phyloP scores from a whole-genome alignment of 2,888 invertebrate species.

The Erebia ligea region DNA sequence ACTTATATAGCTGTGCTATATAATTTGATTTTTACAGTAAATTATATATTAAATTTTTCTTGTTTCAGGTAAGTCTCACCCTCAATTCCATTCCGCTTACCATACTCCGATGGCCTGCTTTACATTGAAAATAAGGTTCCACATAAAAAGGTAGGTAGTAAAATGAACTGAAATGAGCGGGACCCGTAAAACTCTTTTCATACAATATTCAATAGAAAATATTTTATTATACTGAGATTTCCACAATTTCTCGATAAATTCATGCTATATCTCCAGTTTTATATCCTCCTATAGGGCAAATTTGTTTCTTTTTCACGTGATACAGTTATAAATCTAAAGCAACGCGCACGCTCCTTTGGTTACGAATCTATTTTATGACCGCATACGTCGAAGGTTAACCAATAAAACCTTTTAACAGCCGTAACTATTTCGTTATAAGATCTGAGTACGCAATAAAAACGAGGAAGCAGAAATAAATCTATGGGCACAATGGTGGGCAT shows the following conservation, averaged over 20 bases:
- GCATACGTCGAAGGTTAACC: constrained; percentile 81
- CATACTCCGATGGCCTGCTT: constrained; percentile 30
- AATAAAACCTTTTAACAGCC: constrained; percentile 83
- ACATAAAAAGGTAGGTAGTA: constrained; percentile 75
- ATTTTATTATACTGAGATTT: constrained; percentile 81
- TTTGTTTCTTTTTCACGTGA: constrained; percentile 80
- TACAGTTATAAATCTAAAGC: constrained; percentile 77
- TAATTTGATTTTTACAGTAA: neutral
- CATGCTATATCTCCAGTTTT: constrained; percentile 75
- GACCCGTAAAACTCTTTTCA: constrained; percentile 78
- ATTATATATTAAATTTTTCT: constrained; percentile 38
- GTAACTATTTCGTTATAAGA: constrained; percentile 83
- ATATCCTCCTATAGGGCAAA: constrained; percentile 75
- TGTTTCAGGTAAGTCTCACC: constrained; percentile 63
- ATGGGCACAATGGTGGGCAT: constrained; percentile 65
- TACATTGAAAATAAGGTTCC: constrained; percentile 52
- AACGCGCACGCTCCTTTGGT: constrained; percentile 77
- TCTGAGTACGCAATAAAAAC: constrained; percentile 81
- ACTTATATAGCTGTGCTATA: neutral
- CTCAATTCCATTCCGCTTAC: constrained; percentile 28
- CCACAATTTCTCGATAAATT: constrained; percentile 80
- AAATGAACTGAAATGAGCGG: constrained; percentile 76
- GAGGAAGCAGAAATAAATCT: constrained; percentile 79
- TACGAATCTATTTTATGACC: constrained; percentile 81
- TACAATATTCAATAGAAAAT: constrained; percentile 81